A percentile compares a stretch with the other conserved stretches of the same genome.
Conservation (phyloP, 35 echinoderm and acorn worm species). For the Strongylocentrotus purpuratus region DNA sequence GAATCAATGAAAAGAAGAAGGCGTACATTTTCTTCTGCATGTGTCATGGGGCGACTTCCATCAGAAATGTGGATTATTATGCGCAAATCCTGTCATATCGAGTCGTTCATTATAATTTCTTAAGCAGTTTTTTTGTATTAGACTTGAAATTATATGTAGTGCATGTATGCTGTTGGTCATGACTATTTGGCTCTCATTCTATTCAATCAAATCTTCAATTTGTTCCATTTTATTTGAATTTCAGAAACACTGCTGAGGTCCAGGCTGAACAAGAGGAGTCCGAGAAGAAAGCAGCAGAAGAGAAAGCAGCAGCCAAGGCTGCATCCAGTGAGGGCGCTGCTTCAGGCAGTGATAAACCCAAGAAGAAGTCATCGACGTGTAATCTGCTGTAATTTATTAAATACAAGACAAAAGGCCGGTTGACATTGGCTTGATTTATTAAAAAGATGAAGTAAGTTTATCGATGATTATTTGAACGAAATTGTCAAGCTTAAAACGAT, state of each 20-base stretch:
- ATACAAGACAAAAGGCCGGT: not conserved
- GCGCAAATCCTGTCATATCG: no score
- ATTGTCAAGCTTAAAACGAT: not conserved
- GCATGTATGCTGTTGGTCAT: no score
- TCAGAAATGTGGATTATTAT: no score
- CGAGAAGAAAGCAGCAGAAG: not conserved
- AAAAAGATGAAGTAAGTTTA: not conserved
- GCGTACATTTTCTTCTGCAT: no score
- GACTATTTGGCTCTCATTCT: no score
- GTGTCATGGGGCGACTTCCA: no score
- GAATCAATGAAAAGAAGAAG: no score
- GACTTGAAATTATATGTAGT: no score
- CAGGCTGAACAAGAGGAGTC: not conserved
- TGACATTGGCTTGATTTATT: not conserved
- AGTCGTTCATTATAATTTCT: no score
- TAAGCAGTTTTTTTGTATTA: no score
- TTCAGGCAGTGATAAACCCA: not conserved
- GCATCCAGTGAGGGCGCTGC: not conserved
- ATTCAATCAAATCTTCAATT: not conserved
- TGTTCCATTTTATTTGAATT: not conserved
- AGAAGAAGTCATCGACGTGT: slow-evolving; percentile 42
- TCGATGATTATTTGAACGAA: not conserved
- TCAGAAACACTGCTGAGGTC: not conserved
- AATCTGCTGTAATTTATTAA: not conserved
- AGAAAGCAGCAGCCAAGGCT: not conserved